phyloP scores from a whole-genome alignment of 2,113 vertebrate species.

The Daubentonia madagascariensis region DNA sequence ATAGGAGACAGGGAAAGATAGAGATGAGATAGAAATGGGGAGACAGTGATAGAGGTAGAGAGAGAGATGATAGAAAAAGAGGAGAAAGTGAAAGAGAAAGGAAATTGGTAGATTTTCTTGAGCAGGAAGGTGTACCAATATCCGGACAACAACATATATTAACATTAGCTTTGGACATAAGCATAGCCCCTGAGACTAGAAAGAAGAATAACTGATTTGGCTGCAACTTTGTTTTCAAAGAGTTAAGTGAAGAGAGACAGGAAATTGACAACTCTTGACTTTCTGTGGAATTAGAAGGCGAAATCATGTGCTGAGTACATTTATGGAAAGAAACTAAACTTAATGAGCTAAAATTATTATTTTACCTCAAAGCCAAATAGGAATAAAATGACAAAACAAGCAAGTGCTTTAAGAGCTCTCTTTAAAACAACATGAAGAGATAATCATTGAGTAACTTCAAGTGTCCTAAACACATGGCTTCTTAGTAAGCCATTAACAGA shows the following conservation, averaged over 20 bases:
- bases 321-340: neutral
- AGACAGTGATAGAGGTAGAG: rapidly evolving
- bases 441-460: neutral
- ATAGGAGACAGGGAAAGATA: neutral
- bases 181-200: neutral
- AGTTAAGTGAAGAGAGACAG: neutral
- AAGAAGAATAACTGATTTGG: neutral
- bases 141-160: no score
- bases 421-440: neutral
- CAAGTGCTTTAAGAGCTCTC: neutral
- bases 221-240: neutral
- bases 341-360: neutral
- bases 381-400: neutral
- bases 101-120: neutral
- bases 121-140: neutral
- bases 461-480: neutral
- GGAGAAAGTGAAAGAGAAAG: neutral
- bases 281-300: neutral
- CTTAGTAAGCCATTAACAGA: neutral
- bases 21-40: neutral
- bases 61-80: no score
- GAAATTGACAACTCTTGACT: neutral
- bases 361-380: neutral
- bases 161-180: neutral
- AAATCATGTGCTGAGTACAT: neutral